Conservation (phyloP, 2,113 vertebrate species). For the Benitochromis conjunctus region DNA sequence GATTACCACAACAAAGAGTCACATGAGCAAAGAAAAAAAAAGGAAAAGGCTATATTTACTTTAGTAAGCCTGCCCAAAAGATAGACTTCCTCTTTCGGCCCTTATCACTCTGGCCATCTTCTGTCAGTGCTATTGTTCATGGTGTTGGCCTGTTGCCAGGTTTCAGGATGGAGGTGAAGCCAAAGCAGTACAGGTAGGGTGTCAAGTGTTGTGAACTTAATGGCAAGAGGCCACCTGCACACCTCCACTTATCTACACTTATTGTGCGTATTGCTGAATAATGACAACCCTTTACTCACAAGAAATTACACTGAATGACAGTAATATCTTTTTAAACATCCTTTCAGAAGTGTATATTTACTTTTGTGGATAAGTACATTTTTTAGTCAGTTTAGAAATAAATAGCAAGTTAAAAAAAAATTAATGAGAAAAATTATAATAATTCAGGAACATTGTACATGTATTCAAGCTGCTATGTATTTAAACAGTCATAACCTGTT, state of each 20-base stretch:
- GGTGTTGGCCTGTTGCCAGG: constrained; percentile 36
- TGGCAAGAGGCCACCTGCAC: not conserved
- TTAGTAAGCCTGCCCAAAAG: not conserved
- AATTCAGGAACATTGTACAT: not conserved
- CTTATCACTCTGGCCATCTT: constrained; percentile 44
- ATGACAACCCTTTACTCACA: not conserved
- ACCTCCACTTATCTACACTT: not conserved
- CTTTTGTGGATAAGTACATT: not conserved
- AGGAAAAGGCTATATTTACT: not conserved
- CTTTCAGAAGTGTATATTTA: not conserved
- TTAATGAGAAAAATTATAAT: not conserved
- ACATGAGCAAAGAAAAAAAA: not conserved
- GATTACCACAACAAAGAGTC: not conserved
- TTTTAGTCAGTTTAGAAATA: not conserved
- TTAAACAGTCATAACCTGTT: not conserved
- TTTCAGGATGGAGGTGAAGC: constrained; percentile 43
- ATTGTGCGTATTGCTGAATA: not conserved
- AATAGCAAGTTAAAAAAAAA: not conserved
- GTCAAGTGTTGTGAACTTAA: constrained; percentile 34
- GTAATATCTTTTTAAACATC: not conserved
- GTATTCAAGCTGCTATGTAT: not conserved
- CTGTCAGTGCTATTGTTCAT: constrained; percentile 27
- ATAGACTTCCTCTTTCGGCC: constrained; percentile 40
- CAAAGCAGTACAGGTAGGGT: constrained; percentile 11
- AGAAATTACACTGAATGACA: not conserved